Evolutionary conservation across 37 sponge, comb jelly and placozoan species (phyloP), one percentile per base, ranked within the genome.

Genomic region (Geodia barretti): DNA sequence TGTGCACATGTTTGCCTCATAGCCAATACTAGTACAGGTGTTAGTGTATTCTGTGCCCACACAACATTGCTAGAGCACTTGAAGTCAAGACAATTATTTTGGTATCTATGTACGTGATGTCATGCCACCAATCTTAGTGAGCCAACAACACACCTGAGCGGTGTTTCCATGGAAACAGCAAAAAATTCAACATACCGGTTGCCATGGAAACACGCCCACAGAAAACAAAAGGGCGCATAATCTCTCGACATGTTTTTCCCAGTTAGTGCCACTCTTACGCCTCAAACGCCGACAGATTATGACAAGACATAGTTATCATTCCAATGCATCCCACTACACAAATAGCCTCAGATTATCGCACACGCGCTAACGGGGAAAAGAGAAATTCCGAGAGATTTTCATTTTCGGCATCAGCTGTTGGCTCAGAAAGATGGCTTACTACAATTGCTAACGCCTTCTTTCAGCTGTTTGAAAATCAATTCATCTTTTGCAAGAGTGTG

Each of bases 41-140:
- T n/a, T n/a, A n/a, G n/a, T n/a, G n/a, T n/a, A n/a, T n/a, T n/a
- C n/a, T n/a, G n/a, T n/a, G n/a, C n/a, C n/a, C n/a, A n/a, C n/a
- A n/a, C n/a, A n/a, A n/a, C n/a, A n/a, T n/a, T n/a, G n/a, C n/a
- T n/a, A n/a, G n/a, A n/a, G n/a, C n/a, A n/a, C n/a, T n/a, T n/a
- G n/a, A n/a, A n/a, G n/a, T n/a, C n/a, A n/a, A n/a, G n/a, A n/a
- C n/a, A n/a, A n/a, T n/a, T n/a, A n/a, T n/a, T n/a, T n/a, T n/a
- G n/a, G n/a, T n/a, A n/a, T n/a, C n/a, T n/a, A n/a, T n/a, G n/a
- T n/a, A n/a, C 26, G 8, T n/a, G 19, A 66, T 23, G 4, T 2
- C 73, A 74, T 74, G 75, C 75, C 4, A 74, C 75, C 75, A 74
- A 42, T 47, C 75, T 74, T 43, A 28, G 28, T 43, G 39, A 39